A percentile compares a stretch with the other conserved stretches of the same genome.
phyloP scores from a whole-genome alignment of 2,113 vertebrate species.

The Scolopax mira region DNA sequence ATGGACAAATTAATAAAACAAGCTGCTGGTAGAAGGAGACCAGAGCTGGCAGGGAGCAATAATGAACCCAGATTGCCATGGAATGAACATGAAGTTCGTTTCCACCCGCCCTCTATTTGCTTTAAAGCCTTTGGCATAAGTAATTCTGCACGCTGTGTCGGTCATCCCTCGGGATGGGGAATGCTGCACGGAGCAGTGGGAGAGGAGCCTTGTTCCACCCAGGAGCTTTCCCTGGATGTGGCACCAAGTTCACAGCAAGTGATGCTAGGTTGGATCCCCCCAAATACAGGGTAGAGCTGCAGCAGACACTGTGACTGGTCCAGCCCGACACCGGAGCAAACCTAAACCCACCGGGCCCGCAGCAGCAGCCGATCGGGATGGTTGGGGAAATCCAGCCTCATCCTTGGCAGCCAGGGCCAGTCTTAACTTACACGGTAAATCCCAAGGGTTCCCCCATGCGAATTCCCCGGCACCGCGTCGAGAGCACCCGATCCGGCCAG shows the following conservation, averaged over 20 bases:
- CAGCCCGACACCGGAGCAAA: neutral
- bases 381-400: neutral
- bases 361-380: neutral
- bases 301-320: neutral
- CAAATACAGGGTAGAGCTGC: neutral
- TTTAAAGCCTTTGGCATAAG: neutral
- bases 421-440: neutral
- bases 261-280: neutral
- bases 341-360: accelerated
- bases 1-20: neutral
- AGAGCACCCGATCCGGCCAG: neutral
- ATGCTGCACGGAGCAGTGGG: accelerated
- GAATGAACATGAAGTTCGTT: neutral
- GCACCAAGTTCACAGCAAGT: neutral
- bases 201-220: neutral
- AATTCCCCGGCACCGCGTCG: neutral
- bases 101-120: neutral
- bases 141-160: neutral
- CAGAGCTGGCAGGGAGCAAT: neutral
- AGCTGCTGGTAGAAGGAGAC: neutral
- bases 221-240: neutral
- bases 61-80: neutral
- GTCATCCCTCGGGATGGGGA: neutral
- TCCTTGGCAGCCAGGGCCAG: neutral
- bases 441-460: conserved; percentile 16